Percentiles rank a stretch among this genome's conserved stretches.
These are phyloP conservation scores for Gnathonemus longibarbis DNA, from an alignment of 2,113 vertebrate genomes.

Conservation along the genomic window DNA sequence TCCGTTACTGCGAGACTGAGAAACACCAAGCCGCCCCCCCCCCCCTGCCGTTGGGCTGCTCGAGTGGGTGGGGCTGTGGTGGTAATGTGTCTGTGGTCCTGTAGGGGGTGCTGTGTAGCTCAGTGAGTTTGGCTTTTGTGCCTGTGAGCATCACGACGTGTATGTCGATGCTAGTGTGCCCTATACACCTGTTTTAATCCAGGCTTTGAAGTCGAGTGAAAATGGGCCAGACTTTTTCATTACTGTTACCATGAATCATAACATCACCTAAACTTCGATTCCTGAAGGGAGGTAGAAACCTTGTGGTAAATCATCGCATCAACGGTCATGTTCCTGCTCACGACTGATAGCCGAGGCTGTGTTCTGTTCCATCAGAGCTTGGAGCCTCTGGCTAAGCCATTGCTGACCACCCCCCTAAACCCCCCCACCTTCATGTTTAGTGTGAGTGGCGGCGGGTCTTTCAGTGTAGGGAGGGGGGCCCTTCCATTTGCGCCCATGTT, in stretches of 20 bases:
- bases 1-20: neutral
- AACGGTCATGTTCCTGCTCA: neutral
- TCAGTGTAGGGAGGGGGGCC: neutral
- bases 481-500: neutral
- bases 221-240: neutral
- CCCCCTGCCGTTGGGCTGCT: neutral
- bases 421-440: neutral
- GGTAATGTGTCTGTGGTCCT: neutral
- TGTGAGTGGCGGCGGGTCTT: neutral
- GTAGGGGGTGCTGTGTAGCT: neutral
- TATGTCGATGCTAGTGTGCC: neutral
- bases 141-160: neutral
- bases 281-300: neutral
- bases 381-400: neutral
- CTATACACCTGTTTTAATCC: neutral
- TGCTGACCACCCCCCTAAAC: neutral
- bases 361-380: neutral
- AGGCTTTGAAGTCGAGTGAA: neutral
- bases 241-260: neutral
- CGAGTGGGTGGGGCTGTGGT: neutral
- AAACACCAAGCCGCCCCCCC: neutral
- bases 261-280: neutral
- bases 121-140: neutral
- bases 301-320: neutral
- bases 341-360: neutral